Conservation (phyloP, 1,140 invertebrate genomes). For the Alviniconcha marisindica region DNA sequence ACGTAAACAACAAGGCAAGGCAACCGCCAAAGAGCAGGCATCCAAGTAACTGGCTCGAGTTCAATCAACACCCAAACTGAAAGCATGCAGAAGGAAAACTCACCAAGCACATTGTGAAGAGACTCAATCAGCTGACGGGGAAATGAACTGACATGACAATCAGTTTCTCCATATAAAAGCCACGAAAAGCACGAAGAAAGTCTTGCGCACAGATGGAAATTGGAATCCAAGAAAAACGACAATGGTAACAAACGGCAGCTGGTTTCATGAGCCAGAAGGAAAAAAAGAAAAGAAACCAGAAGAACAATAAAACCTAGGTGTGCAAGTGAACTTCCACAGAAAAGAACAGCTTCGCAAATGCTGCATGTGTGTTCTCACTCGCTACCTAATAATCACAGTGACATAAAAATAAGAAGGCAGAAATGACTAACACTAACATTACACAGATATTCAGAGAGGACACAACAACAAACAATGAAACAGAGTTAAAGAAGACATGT, state of each 20-base stretch:
- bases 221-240: constrained; percentile 21
- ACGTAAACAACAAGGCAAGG: background rate
- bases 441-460: too few species aligned
- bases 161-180: constrained; percentile 33
- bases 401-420: too few species aligned
- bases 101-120: constrained; percentile 26
- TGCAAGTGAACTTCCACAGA: too few species aligned
- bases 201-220: constrained; percentile 25
- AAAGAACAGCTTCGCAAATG: too few species aligned
- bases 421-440: too few species aligned
- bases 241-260: background rate
- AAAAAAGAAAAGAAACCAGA: background rate
- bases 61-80: constrained; percentile 34
- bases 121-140: constrained; percentile 20
- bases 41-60: background rate
- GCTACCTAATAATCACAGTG: too few species aligned
- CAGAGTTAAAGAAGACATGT: too few species aligned
- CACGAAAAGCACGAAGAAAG: constrained; percentile 36
- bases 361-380: too few species aligned
- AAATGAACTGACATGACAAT: constrained; percentile 33
- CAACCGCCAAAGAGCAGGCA: background rate
- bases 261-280: too few species aligned
- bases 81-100: constrained; percentile 37
- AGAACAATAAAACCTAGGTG: too few species aligned
- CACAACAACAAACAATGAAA: too few species aligned